Percentiles rank a stretch among this genome's conserved stretches.
These are phyloP conservation scores for Upupa epops DNA, from an alignment of 2,113 vertebrate genomes.

Conservation along the genomic window DNA sequence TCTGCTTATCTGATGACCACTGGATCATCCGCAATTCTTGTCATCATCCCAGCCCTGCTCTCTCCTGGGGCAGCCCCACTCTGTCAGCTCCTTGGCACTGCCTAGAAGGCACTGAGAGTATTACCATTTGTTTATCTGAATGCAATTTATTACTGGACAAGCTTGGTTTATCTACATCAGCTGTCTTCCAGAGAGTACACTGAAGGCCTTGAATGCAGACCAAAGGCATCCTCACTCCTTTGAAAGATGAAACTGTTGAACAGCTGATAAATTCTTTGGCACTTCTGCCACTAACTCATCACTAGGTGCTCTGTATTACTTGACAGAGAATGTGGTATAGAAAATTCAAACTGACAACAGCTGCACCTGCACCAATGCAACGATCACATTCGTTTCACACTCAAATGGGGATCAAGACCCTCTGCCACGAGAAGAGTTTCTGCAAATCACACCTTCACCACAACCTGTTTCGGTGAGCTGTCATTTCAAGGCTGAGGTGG, in stretches of 20 bases:
- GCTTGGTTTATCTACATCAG: not conserved
- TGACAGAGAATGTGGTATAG: not conserved
- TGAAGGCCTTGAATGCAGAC: not conserved
- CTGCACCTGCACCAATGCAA: not conserved
- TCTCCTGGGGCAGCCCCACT: rapidly evolving
- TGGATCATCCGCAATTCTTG: not conserved
- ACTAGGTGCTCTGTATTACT: not conserved
- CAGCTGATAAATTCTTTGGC: not conserved
- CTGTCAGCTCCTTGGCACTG: not conserved
- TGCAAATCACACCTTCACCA: not conserved
- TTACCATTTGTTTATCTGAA: not conserved
- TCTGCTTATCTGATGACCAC: not conserved
- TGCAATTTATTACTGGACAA: not conserved
- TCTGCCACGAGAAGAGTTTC: not conserved
- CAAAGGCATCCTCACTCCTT: not conserved
- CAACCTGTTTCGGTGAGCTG: not conserved
- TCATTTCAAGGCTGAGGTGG: rapidly evolving
- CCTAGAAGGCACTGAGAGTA: not conserved
- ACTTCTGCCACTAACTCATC: not conserved
- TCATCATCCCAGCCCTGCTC: no score
- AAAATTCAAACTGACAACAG: not conserved
- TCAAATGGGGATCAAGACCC: no score
- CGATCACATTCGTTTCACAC: not conserved
- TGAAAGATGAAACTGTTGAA: not conserved
- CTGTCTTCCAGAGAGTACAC: not conserved